These are phyloP conservation scores for Mesembrinibis cayennensis DNA, from an alignment of 2,113 vertebrate species.

Conservation along the genomic window DNA sequence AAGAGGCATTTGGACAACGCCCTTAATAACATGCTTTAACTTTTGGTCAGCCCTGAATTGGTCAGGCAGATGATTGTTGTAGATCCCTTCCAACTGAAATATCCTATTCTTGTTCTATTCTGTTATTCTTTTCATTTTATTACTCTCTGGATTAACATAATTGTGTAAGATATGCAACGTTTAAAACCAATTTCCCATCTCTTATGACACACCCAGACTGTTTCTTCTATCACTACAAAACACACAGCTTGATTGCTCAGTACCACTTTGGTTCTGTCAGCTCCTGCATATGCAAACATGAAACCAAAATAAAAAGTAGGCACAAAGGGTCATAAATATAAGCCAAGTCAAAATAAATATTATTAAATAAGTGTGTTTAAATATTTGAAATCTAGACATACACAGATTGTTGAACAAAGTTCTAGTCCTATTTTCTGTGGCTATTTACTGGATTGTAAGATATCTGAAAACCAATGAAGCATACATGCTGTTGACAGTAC, in stretches of 20 bases:
- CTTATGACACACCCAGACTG: background rate
- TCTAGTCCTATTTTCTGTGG: background rate
- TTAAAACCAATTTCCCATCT: background rate
- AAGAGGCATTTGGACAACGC: background rate
- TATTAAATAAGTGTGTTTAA: background rate
- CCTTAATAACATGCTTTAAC: background rate
- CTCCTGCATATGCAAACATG: background rate
- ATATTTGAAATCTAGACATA: background rate
- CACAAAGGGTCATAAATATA: background rate
- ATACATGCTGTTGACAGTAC: background rate
- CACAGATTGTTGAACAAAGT: background rate
- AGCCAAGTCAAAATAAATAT: background rate
- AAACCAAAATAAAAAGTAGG: background rate
- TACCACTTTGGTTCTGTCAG: background rate
- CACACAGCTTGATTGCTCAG: background rate
- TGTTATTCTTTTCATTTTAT: background rate
- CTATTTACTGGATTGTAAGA: background rate
- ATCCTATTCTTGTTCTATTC: background rate
- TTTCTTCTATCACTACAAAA: background rate
- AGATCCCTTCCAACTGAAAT: background rate
- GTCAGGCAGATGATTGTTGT: background rate
- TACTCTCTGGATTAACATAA: background rate
- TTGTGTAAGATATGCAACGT: background rate
- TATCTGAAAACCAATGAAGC: background rate
- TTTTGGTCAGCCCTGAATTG: background rate